Evolutionary conservation across 2,888 invertebrate species (phyloP), one percentile per base, ranked within the genome.

Genomic region (Abrostola tripartita): DNA sequence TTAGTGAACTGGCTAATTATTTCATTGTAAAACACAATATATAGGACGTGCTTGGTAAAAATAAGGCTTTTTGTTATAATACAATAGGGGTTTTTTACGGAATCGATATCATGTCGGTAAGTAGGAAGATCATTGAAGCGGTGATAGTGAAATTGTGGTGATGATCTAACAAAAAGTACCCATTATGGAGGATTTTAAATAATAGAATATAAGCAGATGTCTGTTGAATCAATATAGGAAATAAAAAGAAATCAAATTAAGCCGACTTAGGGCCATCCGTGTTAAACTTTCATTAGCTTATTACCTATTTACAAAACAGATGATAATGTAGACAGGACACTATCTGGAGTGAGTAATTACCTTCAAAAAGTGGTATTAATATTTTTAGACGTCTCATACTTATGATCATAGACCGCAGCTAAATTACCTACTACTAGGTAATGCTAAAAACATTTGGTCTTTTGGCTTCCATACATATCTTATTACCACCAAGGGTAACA

Each of bases 1-100:
- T 92, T 94, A 91, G 80, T 81, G 85, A 90, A 85, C 90, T 86
- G 85, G 85, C 92, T 94, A 94, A 94, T 94, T 94, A 94, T 91
- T 88, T 90, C 85, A 88, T 93, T 93, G 93, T 93, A 85, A 84
- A 85, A 80, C 82, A 87, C 89, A 91, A 90, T 90, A 88, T 86
- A 84, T 88, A 88, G 84, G 88, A 92, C 92, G 92, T 92, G 92
- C 89, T 88, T 85, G 85, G 81, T 79, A 88, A 92, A 92, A 93
- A 92, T 90, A 88, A 90, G 85, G 84, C 84, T 91, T 92, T 92
- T 94, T 93, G 90, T 91, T 83, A 73, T 73, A 76, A 71, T 79
- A 93, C 92, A 94, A 94, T 84, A 82, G 81, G 81, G 67, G 84
- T 90, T 92, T 92, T 92, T 90, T 84, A 81, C 74, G 75, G 81